These are phyloP conservation scores for Synanceia verrucosa DNA, from an alignment of 2,797 vertebrate species.

Conservation along the genomic window DNA sequence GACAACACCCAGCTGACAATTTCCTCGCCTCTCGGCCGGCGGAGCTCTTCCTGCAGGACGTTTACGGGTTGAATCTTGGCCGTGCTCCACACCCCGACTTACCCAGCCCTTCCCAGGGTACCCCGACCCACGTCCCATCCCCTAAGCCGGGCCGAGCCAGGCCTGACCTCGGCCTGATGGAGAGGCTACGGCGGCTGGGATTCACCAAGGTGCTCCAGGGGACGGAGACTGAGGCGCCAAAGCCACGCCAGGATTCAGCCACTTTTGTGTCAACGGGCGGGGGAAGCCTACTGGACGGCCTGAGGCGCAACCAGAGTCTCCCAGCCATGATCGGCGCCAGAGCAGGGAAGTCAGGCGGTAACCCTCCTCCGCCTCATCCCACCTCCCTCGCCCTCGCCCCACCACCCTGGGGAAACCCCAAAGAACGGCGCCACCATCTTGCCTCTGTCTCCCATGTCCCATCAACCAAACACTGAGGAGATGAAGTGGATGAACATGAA, in stretches of 20 bases:
- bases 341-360: conserved; percentile 72
- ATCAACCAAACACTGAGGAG: conserved; percentile 64
- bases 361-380: conserved; percentile 79
- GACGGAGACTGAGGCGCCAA: conserved; percentile 60
- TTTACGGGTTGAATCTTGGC: conserved; percentile 89
- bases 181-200: conserved; percentile 90
- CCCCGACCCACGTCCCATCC: background rate
- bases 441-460: conserved; percentile 58
- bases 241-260: conserved; percentile 80
- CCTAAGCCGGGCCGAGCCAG: background rate
- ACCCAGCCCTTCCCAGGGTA: conserved; percentile 70
- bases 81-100: conserved; percentile 77
- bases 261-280: conserved; percentile 87
- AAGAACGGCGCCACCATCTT: conserved; percentile 72
- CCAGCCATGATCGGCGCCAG: conserved; percentile 89
- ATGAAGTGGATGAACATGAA: background rate
- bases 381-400: conserved; percentile 80
- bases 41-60: conserved; percentile 94
- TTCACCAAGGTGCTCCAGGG: conserved; percentile 86
- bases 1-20: conserved; percentile 83
- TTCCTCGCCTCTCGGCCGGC: conserved; percentile 95
- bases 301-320: conserved; percentile 95
- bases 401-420: conserved; percentile 84
- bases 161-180: conserved; percentile 84
- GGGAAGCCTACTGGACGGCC: conserved; percentile 88